Percentiles rank a stretch among this genome's conserved stretches.
Conservation (phyloP, 2,797 vertebrate genomes). For the Lagorchestes hirsutus region DNA sequence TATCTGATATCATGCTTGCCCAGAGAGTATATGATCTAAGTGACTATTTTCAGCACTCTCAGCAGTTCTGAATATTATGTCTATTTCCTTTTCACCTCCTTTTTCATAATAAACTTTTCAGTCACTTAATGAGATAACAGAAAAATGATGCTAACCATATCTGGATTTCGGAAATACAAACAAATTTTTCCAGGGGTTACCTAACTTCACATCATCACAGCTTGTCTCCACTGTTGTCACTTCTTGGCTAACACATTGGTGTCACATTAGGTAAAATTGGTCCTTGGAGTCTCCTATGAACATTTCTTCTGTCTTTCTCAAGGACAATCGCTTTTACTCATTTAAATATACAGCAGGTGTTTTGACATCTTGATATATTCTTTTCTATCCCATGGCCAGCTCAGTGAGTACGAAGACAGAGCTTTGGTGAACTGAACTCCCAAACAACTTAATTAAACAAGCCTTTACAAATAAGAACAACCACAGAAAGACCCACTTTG, state of each 20-base stretch:
- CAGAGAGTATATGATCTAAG: not conserved
- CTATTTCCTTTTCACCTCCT: not conserved
- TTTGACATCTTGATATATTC: not conserved
- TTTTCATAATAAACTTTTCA: slow-evolving; percentile 47
- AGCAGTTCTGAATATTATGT: slow-evolving; percentile 21
- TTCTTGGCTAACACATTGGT: slow-evolving; percentile 11
- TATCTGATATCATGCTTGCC: not conserved
- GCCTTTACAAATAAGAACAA: slow-evolving; percentile 35
- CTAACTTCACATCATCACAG: slow-evolving; percentile 6
- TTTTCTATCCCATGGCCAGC: not conserved
- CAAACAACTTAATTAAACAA: slow-evolving; percentile 40
- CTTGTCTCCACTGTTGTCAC: slow-evolving; percentile 19
- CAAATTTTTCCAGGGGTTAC: not conserved
- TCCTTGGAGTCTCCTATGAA: not conserved
- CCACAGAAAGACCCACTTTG: not conserved
- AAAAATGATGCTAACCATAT: not conserved
- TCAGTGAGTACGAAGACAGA: not conserved
- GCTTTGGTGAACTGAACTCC: slow-evolving; percentile 25
- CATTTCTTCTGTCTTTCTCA: slow-evolving; percentile 17
- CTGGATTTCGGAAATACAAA: slow-evolving; percentile 4
- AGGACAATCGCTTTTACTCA: not conserved
- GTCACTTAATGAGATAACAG: slow-evolving; percentile 19
- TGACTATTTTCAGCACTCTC: not conserved
- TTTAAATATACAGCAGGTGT: not conserved
- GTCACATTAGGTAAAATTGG: not conserved